Evolutionary conservation across 2,888 invertebrate genomes (phyloP).

Genomic region (Thera britannica): DNA sequence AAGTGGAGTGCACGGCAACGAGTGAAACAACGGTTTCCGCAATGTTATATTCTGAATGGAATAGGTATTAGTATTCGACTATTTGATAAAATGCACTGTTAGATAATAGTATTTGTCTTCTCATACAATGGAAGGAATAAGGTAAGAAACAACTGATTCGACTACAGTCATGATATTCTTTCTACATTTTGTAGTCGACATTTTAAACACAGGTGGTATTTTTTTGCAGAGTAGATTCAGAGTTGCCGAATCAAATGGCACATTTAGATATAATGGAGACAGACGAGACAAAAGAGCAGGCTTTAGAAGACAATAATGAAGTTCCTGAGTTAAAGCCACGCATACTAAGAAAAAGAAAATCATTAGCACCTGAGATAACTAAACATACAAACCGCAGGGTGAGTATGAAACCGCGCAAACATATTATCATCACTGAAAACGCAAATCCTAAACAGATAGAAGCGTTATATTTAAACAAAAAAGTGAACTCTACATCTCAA

Average conservation of each 20-base stretch:
- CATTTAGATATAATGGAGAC: constrained; percentile 78
- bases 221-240: constrained; percentile 64
- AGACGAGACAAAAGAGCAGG: constrained; percentile 50
- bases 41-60: constrained; percentile 12
- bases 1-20: background rate
- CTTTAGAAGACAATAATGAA: constrained; percentile 46
- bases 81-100: constrained; percentile 6
- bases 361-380: constrained; percentile 61
- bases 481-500: constrained; percentile 78
- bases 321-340: constrained; percentile 57
- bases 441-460: constrained; percentile 77
- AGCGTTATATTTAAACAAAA: constrained; percentile 85
- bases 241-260: constrained; percentile 78
- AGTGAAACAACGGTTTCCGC: constrained; percentile 7
- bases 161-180: background rate
- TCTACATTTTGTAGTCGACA: background rate
- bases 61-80: background rate
- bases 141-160: constrained; percentile 45
- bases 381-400: constrained; percentile 77
- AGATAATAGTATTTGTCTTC: background rate
- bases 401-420: constrained; percentile 77
- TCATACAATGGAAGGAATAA: constrained; percentile 56
- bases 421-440: constrained; percentile 65
- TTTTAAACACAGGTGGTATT: constrained; percentile 8
- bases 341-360: constrained; percentile 73